Percentiles rank a stretch among this genome's conserved stretches.
phyloP scores from a whole-genome alignment of 2,888 invertebrate species.

The Holacanthella duospinosa region DNA sequence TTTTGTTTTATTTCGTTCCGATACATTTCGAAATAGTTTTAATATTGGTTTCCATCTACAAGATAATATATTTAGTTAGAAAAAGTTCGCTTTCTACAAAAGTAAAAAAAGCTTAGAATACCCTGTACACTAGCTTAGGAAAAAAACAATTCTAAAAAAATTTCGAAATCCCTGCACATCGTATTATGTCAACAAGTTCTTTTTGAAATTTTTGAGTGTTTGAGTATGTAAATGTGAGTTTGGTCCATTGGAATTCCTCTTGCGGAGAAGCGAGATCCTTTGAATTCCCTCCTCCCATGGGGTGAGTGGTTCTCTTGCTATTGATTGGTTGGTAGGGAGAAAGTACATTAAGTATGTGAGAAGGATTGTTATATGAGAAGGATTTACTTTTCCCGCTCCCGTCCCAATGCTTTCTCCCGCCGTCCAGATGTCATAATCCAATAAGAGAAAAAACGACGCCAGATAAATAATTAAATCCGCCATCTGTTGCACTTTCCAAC shows the following conservation, averaged over 20 bases:
- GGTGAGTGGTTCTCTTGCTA: not conserved
- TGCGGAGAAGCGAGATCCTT: not conserved
- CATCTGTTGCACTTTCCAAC: not conserved
- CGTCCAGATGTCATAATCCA: slow-evolving; percentile 5
- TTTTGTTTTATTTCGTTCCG: too few relatives aligned
- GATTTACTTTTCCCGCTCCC: too few relatives aligned
- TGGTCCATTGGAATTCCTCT: not conserved
- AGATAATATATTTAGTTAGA: too few relatives aligned
- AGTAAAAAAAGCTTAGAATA: too few relatives aligned
- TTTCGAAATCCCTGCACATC: too few relatives aligned
- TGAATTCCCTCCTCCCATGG: not conserved
- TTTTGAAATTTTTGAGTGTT: not conserved
- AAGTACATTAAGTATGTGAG: not conserved
- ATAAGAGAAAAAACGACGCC: not conserved
- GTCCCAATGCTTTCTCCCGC: too few relatives aligned
- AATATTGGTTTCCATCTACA: too few relatives aligned
- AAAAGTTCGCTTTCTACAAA: too few relatives aligned
- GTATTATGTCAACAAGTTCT: not conserved
- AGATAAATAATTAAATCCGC: slow-evolving; percentile 4
- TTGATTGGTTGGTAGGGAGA: not conserved
- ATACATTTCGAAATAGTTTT: too few relatives aligned
- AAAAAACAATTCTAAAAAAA: too few relatives aligned
- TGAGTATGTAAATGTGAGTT: too few relatives aligned
- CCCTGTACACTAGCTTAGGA: too few relatives aligned
- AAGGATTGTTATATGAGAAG: not conserved